Percentiles rank a stretch among this genome's conserved stretches.
Evolutionary conservation across 1,140 invertebrate genomes (phyloP).

Genomic region (Hormaphis cornu): DNA sequence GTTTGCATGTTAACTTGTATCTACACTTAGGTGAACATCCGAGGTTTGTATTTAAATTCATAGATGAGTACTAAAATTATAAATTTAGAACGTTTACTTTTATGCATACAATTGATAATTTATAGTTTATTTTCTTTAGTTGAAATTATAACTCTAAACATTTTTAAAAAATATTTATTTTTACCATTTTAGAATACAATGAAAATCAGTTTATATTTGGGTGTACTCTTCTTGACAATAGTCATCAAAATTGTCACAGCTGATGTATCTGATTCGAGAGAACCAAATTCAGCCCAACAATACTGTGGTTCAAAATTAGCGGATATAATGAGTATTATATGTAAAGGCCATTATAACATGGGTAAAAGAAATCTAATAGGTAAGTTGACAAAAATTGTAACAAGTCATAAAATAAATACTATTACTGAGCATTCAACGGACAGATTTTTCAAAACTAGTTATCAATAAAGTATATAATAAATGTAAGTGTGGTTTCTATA

Average conservation of each 20-base stretch:
- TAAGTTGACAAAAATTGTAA: not conserved
- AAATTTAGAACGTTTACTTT: too few species aligned
- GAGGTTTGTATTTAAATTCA: not conserved
- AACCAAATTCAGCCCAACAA: not conserved
- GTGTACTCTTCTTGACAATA: not conserved
- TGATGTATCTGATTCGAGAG: not conserved
- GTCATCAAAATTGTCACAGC: not conserved
- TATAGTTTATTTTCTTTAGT: not conserved
- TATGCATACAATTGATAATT: too few species aligned
- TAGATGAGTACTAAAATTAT: too few species aligned
- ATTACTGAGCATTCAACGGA: too few species aligned
- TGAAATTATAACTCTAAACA: not conserved
- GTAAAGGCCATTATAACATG: not conserved
- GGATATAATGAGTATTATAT: not conserved
- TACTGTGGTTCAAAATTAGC: constrained; percentile 14
- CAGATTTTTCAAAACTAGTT: too few species aligned
- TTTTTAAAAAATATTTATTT: not conserved
- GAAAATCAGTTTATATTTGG: not conserved
- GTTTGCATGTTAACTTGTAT: not conserved
- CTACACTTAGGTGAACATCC: not conserved
- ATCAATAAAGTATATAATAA: too few species aligned
- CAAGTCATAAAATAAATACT: not conserved
- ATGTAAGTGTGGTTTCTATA: too few species aligned
- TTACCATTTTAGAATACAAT: constrained; percentile 1
- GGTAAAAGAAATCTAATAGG: not conserved